Evolutionary conservation across 2,113 vertebrate genomes (phyloP), one percentile per base, ranked within the genome.

Genomic region (Mugil cephalus): DNA sequence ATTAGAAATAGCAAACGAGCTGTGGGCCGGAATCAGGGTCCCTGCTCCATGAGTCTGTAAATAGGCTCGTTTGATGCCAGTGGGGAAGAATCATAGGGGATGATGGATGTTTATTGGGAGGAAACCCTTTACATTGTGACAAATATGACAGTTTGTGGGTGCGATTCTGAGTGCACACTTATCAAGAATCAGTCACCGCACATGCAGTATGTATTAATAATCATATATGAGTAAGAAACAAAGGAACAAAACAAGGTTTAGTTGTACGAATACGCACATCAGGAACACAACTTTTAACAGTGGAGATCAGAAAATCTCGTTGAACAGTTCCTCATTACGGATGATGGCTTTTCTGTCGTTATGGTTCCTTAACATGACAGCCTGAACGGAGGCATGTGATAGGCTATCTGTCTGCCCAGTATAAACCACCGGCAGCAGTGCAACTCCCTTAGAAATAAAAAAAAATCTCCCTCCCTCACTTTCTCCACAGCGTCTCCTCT

Each of bases 1-100:
- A 93, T 91, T 87, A 88, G 75, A 87, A 90, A 87, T 48, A 83
- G 83, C 71, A 89, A 89, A 86, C 30, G 39, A 77, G 87, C 74
- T 84, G 66, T 62, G 75, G 70, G 83, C 77, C 50, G 30, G 59
- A 86, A 85, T 86, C 84, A 70, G 62, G 50, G 69, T 79, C 55
- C 58, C 48, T 52, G 55, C 69, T 81, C 73, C n/a, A 18, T 24
- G 63, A 78, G 53, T 71, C 63, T 80, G 77, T 58, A 88, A 86
- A 86, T 56, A 61, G 53, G 62, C 51, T 62, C 17, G 61, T 83
- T 75, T 78, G 65, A 83, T 82, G 13, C 21, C 48, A 80, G 54
- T 13, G 24, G 40, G 50, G 35, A 13, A 61, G 79, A 60, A 83
- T 35, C 21, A 58, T 1, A 74, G 14, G 35, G 51, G 80, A 77